Base-by-base conservation (phyloP, 2,888 invertebrate species). In the Scrobipalpa costella region DNA sequence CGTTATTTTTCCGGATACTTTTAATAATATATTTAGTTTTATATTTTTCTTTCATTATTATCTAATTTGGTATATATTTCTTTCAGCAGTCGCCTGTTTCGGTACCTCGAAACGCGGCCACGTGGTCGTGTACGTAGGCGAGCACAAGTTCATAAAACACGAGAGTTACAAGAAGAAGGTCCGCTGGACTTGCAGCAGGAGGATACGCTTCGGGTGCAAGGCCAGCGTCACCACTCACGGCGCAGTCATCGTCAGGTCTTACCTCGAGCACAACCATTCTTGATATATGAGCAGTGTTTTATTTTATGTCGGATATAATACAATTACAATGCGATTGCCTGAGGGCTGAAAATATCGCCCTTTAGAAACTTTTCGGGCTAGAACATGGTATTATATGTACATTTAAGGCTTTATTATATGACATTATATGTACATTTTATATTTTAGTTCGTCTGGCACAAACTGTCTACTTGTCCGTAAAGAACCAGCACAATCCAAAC, bases 111-210 rank as follows among this genome's bases (percentile, higher is more conserved):
- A 80, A 52, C 83, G 90, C 6, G 90, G 90, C 0, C 82, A 84
- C 63, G 73, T 80, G 34, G 86, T 88, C 3, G 79, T 91, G 0
- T 80, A 84, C 71, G 79, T 90, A 0, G 83, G 80, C 0, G 72
- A 73, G 0, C 80, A 87, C 73, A 88, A 83, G 69, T 91, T 90
- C 70, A 85, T 89, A 64, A 90, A 89, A 65, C 91, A 91, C 67
- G 91, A 91, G 67, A 74, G 77, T 50, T 90, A 91, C 71, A 83
- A 71, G 69, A 85, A 83, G 66, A 88, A 84, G 62, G 78, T 84
- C 0, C 71, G 90, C n/a, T 91, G 90, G 90, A 90, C 90, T 1
- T 90, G 90, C 72, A 75, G 80, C 69, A 85, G 81, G 63, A 75
- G 87, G 11, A 81, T 87, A 55, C 84, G 80, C 57, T 67, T 76